A percentile compares a stretch with the other conserved stretches of the same genome.
These are phyloP conservation scores for Apolygus lucorum DNA, from an alignment of 1,140 invertebrate species.

Conservation along the genomic window DNA sequence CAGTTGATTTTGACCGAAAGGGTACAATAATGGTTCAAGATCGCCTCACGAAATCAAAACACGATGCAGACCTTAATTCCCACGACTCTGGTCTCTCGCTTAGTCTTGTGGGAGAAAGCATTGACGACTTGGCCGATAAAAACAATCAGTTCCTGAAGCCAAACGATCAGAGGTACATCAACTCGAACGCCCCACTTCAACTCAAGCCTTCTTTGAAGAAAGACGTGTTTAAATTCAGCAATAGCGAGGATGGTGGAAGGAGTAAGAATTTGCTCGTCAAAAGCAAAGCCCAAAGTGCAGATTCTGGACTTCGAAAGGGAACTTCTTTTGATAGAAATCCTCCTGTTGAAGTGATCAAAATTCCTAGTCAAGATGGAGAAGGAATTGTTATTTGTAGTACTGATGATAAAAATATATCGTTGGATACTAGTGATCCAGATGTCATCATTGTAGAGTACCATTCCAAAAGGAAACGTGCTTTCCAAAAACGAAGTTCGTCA, in stretches of 20 bases:
- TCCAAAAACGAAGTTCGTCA: conserved; percentile 34
- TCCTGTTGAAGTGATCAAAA: conserved; percentile 35
- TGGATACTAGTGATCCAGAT: conserved; percentile 32
- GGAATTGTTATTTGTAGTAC: conserved; percentile 30
- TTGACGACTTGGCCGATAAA: conserved; percentile 30
- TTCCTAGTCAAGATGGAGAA: conserved; percentile 31
- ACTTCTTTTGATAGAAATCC: conserved; percentile 31
- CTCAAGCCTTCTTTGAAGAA: conserved; percentile 26
- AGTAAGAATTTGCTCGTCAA: conserved; percentile 30
- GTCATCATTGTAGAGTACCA: conserved; percentile 37
- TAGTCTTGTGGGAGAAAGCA: conserved; percentile 32
- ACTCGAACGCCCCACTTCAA: too few relatives aligned
- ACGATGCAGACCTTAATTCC: conserved; percentile 40
- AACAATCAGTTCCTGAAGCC: conserved; percentile 8
- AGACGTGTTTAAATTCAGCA: conserved; percentile 29
- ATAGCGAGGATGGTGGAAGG: conserved; percentile 31
- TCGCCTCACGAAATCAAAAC: conserved; percentile 44
- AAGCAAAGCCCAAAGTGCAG: conserved; percentile 32
- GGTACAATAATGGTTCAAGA: conserved; percentile 46
- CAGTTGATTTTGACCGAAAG: conserved; percentile 41
- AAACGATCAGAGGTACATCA: not conserved
- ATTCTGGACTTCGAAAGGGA: conserved; percentile 31
- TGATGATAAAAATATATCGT: conserved; percentile 32
- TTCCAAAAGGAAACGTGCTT: conserved; percentile 33
- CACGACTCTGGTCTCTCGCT: conserved; percentile 37